Evolutionary conservation across 1,140 invertebrate species (phyloP).

Genomic region (Frieseomelitta varia): DNA sequence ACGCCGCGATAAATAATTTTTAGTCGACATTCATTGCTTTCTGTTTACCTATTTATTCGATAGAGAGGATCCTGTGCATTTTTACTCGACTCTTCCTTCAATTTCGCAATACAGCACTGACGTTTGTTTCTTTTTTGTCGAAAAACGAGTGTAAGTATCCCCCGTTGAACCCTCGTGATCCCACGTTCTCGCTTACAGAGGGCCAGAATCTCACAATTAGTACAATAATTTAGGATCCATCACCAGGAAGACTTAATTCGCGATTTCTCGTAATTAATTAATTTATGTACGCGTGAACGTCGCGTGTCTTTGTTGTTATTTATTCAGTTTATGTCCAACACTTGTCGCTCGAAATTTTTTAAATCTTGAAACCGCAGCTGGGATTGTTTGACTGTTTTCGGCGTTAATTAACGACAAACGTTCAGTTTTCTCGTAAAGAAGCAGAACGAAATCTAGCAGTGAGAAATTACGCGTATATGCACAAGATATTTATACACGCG

Average conservation of each 20-base stretch:
- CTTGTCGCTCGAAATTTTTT: not conserved
- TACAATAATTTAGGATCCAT: not conserved
- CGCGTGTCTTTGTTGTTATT: not conserved
- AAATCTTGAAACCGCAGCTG: too few relatives aligned
- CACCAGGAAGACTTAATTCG: not conserved
- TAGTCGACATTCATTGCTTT: too few relatives aligned
- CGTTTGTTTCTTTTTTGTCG: too few relatives aligned
- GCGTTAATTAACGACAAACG: too few relatives aligned
- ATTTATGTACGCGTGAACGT: not conserved
- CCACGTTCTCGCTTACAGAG: not conserved
- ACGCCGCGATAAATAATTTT: too few relatives aligned
- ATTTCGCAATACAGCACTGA: too few relatives aligned
- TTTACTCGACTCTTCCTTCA: too few relatives aligned
- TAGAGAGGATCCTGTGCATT: too few relatives aligned
- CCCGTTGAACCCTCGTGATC: not conserved
- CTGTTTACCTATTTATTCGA: too few relatives aligned
- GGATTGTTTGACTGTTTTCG: not conserved
- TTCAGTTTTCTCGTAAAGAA: not conserved
- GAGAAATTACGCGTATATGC: not conserved
- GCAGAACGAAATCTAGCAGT: too few relatives aligned
- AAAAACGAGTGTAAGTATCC: too few relatives aligned
- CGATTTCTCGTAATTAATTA: slow-evolving; percentile 6
- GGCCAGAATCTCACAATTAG: not conserved
- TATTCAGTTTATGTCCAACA: not conserved
- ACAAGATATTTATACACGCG: not conserved